These are phyloP conservation scores for Holcopasites calliopsidis DNA, from an alignment of 1,140 invertebrate genomes.

Conservation along the genomic window DNA sequence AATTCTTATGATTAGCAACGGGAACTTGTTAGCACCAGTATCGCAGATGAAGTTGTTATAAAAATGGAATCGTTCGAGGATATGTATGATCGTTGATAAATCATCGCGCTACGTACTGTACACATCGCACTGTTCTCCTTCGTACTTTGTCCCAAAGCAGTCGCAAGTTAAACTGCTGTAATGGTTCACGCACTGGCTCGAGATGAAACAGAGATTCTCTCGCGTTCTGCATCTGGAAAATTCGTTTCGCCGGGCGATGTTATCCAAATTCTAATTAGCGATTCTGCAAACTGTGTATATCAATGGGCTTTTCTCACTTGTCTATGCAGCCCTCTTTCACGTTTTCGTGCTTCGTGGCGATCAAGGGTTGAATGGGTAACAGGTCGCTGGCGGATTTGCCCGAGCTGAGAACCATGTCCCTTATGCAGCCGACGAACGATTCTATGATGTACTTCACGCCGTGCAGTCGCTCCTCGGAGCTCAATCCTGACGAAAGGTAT, in stretches of 20 bases:
- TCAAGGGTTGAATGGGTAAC: constrained; percentile 88
- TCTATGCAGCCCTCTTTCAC: constrained; percentile 91
- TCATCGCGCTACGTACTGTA: constrained; percentile 85
- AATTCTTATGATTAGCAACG: not conserved
- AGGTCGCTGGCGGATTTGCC: constrained; percentile 91
- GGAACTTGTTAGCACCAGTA: too few species aligned
- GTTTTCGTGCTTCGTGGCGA: constrained; percentile 92
- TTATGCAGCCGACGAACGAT: constrained; percentile 95
- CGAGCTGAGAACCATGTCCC: constrained; percentile 90
- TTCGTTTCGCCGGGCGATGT: not conserved
- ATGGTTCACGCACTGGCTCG: constrained; percentile 92
- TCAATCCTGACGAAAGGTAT: constrained; percentile 82
- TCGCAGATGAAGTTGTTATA: too few species aligned
- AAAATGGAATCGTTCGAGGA: too few species aligned
- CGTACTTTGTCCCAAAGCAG: constrained; percentile 94
- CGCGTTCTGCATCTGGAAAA: constrained; percentile 84
- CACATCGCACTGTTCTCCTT: constrained; percentile 93
- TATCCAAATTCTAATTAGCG: not conserved
- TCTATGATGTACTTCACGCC: constrained; percentile 95
- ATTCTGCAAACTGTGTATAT: too few species aligned
- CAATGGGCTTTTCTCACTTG: constrained; percentile 79
- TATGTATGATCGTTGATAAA: not conserved
- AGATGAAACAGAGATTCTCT: constrained; percentile 91
- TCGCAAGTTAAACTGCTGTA: constrained; percentile 92
- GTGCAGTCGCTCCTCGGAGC: constrained; percentile 90